Conservation (phyloP, 2,888 invertebrate species). For the Trachelus tabidus region DNA sequence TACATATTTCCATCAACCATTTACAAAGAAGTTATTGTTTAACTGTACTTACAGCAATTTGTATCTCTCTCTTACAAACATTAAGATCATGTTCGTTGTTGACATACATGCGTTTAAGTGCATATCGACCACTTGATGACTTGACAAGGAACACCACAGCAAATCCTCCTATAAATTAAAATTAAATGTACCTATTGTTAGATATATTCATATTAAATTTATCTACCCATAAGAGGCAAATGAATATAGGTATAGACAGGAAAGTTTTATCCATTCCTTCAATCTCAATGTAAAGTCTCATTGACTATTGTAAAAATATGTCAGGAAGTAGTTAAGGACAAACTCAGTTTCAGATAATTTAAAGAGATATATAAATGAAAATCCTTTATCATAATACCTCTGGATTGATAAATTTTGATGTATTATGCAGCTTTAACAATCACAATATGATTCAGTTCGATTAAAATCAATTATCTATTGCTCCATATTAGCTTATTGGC, state of each 20-base stretch:
- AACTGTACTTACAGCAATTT: conserved; percentile 81
- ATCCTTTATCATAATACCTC: neutral
- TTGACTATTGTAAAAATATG: neutral
- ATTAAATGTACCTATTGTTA: conserved; percentile 19
- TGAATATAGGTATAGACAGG: neutral
- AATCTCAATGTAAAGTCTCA: neutral
- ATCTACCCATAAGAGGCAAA: neutral
- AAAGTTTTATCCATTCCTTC: neutral
- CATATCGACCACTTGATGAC: conserved; percentile 77
- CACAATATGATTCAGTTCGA: conserved; percentile 15
- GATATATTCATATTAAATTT: neutral
- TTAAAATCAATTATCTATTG: conserved; percentile 15
- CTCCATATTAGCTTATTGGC: conserved; percentile 15
- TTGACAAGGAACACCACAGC: conserved; percentile 91
- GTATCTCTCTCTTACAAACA: conserved; percentile 89
- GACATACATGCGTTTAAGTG: conserved; percentile 92
- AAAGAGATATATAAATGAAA: conserved; percentile 1
- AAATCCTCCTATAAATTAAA: conserved; percentile 80
- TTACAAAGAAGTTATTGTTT: neutral
- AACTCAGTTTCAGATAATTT: neutral
- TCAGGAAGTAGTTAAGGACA: conserved; percentile 1
- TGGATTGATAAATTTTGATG: neutral
- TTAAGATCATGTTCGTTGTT: conserved; percentile 90
- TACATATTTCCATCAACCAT: neutral
- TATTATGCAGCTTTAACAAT: neutral